phyloP scores from a whole-genome alignment of 2,113 vertebrate species.

The Hipposideros armiger region DNA sequence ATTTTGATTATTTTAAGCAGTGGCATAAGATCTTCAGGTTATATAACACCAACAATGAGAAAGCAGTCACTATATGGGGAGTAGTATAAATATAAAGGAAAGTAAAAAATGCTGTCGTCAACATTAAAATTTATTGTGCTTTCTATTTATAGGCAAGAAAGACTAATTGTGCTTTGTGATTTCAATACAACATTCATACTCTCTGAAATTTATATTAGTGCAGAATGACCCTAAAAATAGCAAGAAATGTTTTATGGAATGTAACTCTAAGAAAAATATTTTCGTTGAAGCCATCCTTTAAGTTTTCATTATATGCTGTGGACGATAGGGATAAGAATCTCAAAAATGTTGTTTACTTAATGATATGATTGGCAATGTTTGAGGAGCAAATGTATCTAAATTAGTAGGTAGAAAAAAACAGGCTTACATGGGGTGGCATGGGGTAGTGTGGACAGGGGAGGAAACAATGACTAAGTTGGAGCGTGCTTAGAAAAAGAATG shows the following conservation, averaged over 20 bases:
- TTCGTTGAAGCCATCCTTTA: conserved; percentile 27
- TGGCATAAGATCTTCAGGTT: background rate
- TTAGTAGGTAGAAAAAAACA: background rate
- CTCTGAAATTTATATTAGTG: background rate
- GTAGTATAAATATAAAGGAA: background rate
- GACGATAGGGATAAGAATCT: background rate
- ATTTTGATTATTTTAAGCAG: conserved; percentile 20
- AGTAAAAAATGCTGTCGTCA: background rate
- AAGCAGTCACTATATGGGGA: background rate
- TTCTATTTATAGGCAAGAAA: background rate
- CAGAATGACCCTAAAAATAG: background rate
- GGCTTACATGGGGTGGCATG: background rate
- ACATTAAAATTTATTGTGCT: background rate
- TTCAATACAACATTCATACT: background rate
- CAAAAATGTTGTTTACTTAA: background rate
- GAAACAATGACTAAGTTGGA: background rate
- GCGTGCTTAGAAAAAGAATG: background rate
- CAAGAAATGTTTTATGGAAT: background rate
- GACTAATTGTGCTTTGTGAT: background rate
- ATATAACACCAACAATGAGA: background rate
- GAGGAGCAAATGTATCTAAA: background rate
- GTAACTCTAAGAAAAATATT: background rate
- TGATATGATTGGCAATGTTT: background rate
- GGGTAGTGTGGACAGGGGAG: background rate
- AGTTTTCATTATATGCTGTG: background rate